Percentiles rank a stretch among this genome's conserved stretches.
Evolutionary conservation across 1,140 invertebrate genomes (phyloP).

Genomic region (Orchestia grillus): DNA sequence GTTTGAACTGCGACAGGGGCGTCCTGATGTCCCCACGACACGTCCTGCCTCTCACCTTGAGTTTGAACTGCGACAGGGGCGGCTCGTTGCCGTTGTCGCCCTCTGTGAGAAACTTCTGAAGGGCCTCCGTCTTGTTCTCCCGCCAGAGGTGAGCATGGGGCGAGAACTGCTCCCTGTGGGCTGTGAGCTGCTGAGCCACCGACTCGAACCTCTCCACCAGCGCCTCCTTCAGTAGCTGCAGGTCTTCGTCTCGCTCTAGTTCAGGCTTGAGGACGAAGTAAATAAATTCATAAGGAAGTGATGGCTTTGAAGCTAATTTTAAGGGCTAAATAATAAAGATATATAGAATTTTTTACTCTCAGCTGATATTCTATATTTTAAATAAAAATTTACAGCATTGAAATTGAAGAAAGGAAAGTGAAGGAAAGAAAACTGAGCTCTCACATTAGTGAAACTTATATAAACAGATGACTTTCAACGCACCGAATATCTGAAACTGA

Average conservation of each 20-base stretch:
- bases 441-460: too few species aligned
- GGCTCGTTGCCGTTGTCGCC: constrained; percentile 62
- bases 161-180: constrained; percentile 62
- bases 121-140: constrained; percentile 59
- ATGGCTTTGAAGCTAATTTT: not conserved
- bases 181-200: constrained; percentile 50
- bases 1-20: too few species aligned
- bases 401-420: too few species aligned
- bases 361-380: not conserved
- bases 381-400: not conserved
- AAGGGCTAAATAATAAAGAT: not conserved
- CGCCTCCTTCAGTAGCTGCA: constrained; percentile 57
- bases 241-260: constrained; percentile 63
- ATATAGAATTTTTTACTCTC: not conserved
- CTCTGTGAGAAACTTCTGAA: constrained; percentile 62
- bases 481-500: too few species aligned
- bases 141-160: constrained; percentile 65
- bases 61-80: constrained; percentile 61
- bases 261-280: constrained; percentile 53
- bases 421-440: too few species aligned
- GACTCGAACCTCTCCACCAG: constrained; percentile 62
- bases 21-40: constrained; percentile 17
- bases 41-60: constrained; percentile 59
- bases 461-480: too few species aligned
- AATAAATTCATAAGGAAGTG: not conserved